Evolutionary conservation across 1,140 invertebrate species (phyloP), one percentile per base, ranked within the genome.

Genomic region (Orius insidiosus): DNA sequence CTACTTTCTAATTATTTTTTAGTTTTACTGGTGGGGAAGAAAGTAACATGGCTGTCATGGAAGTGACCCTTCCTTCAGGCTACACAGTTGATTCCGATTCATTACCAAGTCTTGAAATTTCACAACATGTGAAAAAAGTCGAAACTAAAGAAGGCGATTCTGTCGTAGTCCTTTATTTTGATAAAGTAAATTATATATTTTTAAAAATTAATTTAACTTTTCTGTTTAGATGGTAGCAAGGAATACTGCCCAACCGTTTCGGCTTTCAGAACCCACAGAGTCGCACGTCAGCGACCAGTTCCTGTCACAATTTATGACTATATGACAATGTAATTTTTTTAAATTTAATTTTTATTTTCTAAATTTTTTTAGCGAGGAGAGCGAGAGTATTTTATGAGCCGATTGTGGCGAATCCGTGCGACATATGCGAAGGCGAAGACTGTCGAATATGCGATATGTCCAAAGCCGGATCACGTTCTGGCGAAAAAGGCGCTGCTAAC

Each of bases 1-100:
- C 6, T 7, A 33, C 6, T 36, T 11, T n/a, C 35, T 36, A 11
- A 36, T 10, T 10, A 3, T 11, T 11, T 15, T 36, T 36, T 31
- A 43, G 41, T 2, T 43, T 31, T 32, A 43, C 18, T 7, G 55
- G 51, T 16, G 52, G 49, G 2, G 70, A 74, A 45, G 68, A 71
- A 52, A 82, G 79, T 53, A 89, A 89, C 58, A 90, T 92, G 85
- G 85, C 83, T 34, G 79, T 92, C 1, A 82, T 90, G 75, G 85
- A 89, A 65, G 76, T 90, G 0, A 73, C 71, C 52, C 66, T 90
- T 40, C 85, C 86, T 1, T 87, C 83, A 14, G 86, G 87, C 32
- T 92, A 83, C 58, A 76, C 78, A 0, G 78, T 83, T 0, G 83
- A 88, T 55, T 68, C 71, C 37, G 80, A 87, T 56, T 71, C 80